Percentiles rank a stretch among this genome's conserved stretches.
Conservation (phyloP, 2,888 invertebrate genomes). For the Microdon myrmicae region DNA sequence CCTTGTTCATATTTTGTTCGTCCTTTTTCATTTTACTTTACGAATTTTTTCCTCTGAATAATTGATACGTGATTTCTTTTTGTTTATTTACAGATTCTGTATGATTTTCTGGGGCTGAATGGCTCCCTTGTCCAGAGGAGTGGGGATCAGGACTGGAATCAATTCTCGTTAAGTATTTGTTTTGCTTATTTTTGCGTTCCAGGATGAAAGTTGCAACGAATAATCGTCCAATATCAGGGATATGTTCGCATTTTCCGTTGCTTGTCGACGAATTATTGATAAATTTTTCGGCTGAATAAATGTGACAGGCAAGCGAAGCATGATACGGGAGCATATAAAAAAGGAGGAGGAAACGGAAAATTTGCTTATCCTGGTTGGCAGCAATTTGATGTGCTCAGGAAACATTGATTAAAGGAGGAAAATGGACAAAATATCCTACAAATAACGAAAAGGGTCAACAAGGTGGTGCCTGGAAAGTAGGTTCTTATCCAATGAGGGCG, state of each 20-base stretch:
- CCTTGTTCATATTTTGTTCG: slow-evolving; percentile 14
- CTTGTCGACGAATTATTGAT: slow-evolving; percentile 49
- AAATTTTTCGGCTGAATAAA: slow-evolving; percentile 39
- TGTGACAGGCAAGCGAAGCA: slow-evolving; percentile 27
- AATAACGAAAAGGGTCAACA: too few relatives aligned
- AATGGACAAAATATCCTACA: too few relatives aligned
- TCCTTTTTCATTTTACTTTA: slow-evolving; percentile 16
- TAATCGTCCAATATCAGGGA: too few relatives aligned
- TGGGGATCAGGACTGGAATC: slow-evolving; percentile 25
- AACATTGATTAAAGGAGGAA: too few relatives aligned
- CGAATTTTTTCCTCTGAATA: slow-evolving; percentile 17
- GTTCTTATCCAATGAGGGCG: too few relatives aligned
- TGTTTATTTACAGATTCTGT: too few relatives aligned
- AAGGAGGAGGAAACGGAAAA: slow-evolving; percentile 5
- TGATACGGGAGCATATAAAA: slow-evolving; percentile 22
- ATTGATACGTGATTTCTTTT: slow-evolving; percentile 12
- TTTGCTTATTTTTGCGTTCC: too few relatives aligned
- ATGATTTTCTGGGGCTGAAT: slow-evolving; percentile 1
- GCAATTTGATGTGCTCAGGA: too few relatives aligned
- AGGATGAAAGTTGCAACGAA: too few relatives aligned
- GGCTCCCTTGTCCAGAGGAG: slow-evolving; percentile 6
- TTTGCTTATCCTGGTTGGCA: slow-evolving; percentile 24
- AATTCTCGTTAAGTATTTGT: slow-evolving; percentile 43
- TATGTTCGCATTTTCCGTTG: too few relatives aligned
- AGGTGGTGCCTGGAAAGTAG: too few relatives aligned